Evolutionary conservation across 2,888 invertebrate species (phyloP).

Genomic region (Drosophila leonis): DNA sequence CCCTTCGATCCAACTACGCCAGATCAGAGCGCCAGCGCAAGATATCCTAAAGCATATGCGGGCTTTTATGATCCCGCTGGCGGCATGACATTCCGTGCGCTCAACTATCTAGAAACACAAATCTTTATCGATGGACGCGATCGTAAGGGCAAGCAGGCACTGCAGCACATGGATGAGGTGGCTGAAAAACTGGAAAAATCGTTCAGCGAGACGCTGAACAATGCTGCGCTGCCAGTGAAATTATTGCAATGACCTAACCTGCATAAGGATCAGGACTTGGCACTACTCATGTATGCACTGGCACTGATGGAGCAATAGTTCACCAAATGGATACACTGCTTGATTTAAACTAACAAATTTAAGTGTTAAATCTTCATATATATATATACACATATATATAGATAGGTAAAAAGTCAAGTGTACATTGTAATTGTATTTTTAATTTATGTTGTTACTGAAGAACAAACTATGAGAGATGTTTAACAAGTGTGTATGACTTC

Average conservation of each 20-base stretch:
- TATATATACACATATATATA: constrained; percentile 34
- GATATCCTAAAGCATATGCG: constrained; percentile 47
- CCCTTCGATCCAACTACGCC: constrained; percentile 80
- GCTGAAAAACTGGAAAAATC: constrained; percentile 46
- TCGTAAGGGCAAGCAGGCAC: constrained; percentile 40
- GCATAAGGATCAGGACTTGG: constrained; percentile 54
- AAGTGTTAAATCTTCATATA: constrained; percentile 47
- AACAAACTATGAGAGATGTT: constrained; percentile 47
- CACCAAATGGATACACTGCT: constrained; percentile 38
- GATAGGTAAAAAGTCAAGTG: constrained; percentile 63
- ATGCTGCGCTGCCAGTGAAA: constrained; percentile 14
- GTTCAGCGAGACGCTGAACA: constrained; percentile 38
- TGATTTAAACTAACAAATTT: constrained; percentile 34
- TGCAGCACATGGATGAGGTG: constrained; percentile 40
- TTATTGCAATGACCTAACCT: constrained; percentile 47
- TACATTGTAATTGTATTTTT: constrained; percentile 73
- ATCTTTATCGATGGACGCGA: constrained; percentile 74
- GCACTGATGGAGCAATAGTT: constrained; percentile 44
- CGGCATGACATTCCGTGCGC: constrained; percentile 82
- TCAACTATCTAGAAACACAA: constrained; percentile 83
- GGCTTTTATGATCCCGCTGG: constrained; percentile 80
- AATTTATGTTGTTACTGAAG: constrained; percentile 73
- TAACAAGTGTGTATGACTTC: constrained; percentile 22
- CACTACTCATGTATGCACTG: constrained; percentile 66
- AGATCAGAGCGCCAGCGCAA: constrained; percentile 62